phyloP scores from a whole-genome alignment of 2,888 invertebrate species.

The Thelaira solivaga region DNA sequence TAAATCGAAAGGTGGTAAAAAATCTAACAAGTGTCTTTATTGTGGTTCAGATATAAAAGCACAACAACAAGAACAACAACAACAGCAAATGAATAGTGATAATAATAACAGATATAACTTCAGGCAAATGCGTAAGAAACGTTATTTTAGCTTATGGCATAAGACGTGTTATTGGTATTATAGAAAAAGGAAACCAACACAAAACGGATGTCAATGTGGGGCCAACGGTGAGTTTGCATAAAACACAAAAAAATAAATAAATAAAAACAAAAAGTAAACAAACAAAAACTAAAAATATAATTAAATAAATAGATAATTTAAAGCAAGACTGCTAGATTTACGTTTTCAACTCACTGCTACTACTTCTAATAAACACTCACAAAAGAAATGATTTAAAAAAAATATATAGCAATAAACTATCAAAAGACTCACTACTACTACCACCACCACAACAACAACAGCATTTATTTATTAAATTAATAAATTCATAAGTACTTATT shows the following conservation, averaged over 20 bases:
- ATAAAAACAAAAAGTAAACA: neutral
- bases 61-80: conserved; percentile 29
- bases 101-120: conserved; percentile 65
- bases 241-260: conserved; percentile 8
- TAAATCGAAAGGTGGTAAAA: conserved; percentile 64
- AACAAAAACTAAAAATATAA: conserved; percentile 22
- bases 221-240: conserved; percentile 75
- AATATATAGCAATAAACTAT: conserved; percentile 28
- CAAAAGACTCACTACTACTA: conserved; percentile 24
- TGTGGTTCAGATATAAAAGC: conserved; percentile 67
- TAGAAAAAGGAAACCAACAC: conserved; percentile 71
- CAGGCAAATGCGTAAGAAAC: conserved; percentile 62
- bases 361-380: conserved; percentile 13
- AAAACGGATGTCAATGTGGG: conserved; percentile 75
- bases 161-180: conserved; percentile 71
- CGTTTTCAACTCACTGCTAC: conserved; percentile 33
- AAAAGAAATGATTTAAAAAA: conserved; percentile 17
- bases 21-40: conserved; percentile 69
- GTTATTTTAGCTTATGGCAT: conserved; percentile 71
- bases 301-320: too few relatives aligned
- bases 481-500: neutral
- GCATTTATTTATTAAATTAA: conserved; percentile 1
- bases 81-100: conserved; percentile 60
- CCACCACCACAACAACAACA: conserved; percentile 15
- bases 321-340: too few relatives aligned